Base-by-base conservation (phyloP, 2,797 vertebrate genomes). In the Streptopelia turtur region DNA sequence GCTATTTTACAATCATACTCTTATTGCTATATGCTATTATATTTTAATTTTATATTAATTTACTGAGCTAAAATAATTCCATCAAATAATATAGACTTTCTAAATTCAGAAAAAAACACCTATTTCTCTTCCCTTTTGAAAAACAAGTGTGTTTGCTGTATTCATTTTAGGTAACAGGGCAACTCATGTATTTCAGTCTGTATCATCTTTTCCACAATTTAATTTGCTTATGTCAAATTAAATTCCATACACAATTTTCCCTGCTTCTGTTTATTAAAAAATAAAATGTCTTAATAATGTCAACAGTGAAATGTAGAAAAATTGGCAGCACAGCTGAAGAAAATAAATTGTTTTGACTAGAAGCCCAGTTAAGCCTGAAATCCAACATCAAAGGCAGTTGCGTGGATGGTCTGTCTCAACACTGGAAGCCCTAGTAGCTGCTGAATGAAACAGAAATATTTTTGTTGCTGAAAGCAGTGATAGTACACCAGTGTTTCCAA, bases 321-420 rank as follows among this genome's bases (percentile, higher is more conserved):
- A 47, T 28, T 71, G 64, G 37, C 39, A 87, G 41, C 25, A 68
- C 10, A 24, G 4, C 5, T 57, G 45, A 89, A 89, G 56, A 77
- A 68, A 92, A 87, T 47, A 72, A 91, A 91, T 50, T 49, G 52
- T 14, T 70, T 83, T 77, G 68, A 92, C 52, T 17, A 71, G 53
- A 80, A 94, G 41, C 41, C 37, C 81, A 79, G 70, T 59, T 91
- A 91, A 94, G 50, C 16, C 79, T 88, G 65, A 81, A 94, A 90
- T 81, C 49, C 56, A 68, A 45, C 61, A 53, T 86, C 87, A 81
- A 56, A 93, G 61, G 57, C 50, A 64, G 23, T 27, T 86, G 49
- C 31, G 60, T 5, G 39, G 41, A 33, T 22, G 43, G 33, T 39
- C 5, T 64, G n/a, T 52, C 60, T 75, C 52, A 63, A 39, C 13